Evolutionary conservation across 2,888 invertebrate species (phyloP), one percentile per base, ranked within the genome.

Genomic region (Crematogaster levior): DNA sequence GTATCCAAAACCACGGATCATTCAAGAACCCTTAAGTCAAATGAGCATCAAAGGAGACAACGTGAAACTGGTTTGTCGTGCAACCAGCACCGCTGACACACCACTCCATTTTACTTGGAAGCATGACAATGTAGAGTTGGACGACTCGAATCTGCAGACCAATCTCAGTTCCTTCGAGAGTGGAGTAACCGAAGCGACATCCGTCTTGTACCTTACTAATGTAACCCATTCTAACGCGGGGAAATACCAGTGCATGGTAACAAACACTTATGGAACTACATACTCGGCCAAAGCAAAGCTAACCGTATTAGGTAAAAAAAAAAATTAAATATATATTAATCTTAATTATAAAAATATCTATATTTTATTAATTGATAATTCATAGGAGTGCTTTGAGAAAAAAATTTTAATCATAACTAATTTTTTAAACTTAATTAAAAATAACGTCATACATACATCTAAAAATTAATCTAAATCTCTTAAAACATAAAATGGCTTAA

Each of bases 161-260:
- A 95, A 95, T 89, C 93, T 95, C 43, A 90, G 95, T 43, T 92
- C 95, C 9, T 93, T 95, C 7, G 95, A 95, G 80, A 95, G 95
- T 83, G 96, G 97, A 83, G 96, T 96, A 85, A 96, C 96, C 1
- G 96, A 96, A 87, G 97, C 96, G 58, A 96, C 97, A 58, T 98
- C 98, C 24, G 95, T 96, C 74, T 95, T 99, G 80, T 96, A 96
- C 72, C 96, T 99, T 85, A 95, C 95, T 51, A 97, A 97, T 93
- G 97, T 98, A 0, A 97, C 97, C 74, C 97, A 98, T 94, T 95
- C 96, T 58, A 97, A 98, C 94, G 97, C 97, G 84, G 99, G 99
- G 0, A 96, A 96, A 93, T 99, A 99, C 94, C 99, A 99, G 94
- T 99, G 99, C 95, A 96, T 98, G 86, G 98, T 98, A 12, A 97